These are phyloP conservation scores for Henricia sp. DNA, from an alignment of 53 echinoderm and acorn worm species.

Conservation along the genomic window DNA sequence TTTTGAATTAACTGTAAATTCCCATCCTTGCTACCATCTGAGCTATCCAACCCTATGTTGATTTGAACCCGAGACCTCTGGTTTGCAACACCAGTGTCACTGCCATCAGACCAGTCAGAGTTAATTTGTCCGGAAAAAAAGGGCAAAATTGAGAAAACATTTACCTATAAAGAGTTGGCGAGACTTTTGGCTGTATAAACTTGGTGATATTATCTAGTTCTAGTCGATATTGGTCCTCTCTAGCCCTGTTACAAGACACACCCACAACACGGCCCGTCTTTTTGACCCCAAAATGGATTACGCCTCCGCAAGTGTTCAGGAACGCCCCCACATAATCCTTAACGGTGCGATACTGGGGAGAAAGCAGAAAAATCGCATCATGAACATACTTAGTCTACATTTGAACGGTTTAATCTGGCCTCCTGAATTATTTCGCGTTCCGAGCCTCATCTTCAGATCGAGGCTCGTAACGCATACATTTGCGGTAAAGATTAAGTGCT, in stretches of 20 bases:
- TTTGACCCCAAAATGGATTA: constrained; percentile 31
- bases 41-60: too few relatives aligned
- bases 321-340: constrained; percentile 24
- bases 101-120: too few relatives aligned
- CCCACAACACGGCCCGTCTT: constrained; percentile 19
- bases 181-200: constrained; percentile 46
- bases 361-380: not conserved
- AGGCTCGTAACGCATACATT: too few relatives aligned
- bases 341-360: not conserved
- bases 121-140: not conserved
- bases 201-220: constrained; percentile 35
- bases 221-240: constrained; percentile 30
- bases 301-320: constrained; percentile 47
- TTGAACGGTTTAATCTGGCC: too few relatives aligned
- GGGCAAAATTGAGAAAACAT: not conserved
- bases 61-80: too few relatives aligned
- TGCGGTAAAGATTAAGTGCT: too few relatives aligned
- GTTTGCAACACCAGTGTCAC: too few relatives aligned
- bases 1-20: too few relatives aligned
- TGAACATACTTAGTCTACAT: too few relatives aligned
- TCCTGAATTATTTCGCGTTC: too few relatives aligned
- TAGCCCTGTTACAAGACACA: constrained; percentile 17
- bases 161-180: constrained; percentile 55
- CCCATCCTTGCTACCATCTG: too few relatives aligned
- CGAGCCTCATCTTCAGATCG: too few relatives aligned